Evolutionary conservation across 2,888 invertebrate genomes (phyloP).

Genomic region (Conomelus anceps): DNA sequence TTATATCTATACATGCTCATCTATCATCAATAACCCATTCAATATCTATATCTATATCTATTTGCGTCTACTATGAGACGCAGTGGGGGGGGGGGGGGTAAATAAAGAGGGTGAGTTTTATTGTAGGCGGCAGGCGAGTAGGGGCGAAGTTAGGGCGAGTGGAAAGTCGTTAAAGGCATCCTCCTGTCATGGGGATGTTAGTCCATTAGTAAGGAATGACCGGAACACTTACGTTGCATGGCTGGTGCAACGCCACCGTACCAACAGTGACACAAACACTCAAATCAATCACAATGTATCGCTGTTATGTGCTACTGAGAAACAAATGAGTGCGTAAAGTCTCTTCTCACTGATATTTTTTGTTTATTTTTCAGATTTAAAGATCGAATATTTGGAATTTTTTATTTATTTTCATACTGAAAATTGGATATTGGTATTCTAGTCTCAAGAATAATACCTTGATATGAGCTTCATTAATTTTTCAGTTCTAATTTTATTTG

Average conservation of each 20-base stretch:
- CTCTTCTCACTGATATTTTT: too few species aligned
- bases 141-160: background rate
- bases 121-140: background rate
- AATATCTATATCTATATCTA: background rate
- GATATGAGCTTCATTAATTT: too few species aligned
- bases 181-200: background rate
- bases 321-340: background rate
- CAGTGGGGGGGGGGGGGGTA: background rate
- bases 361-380: too few species aligned
- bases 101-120: background rate
- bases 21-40: background rate
- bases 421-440: too few species aligned
- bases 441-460: too few species aligned
- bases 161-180: background rate
- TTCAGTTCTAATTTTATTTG: too few species aligned
- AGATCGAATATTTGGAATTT: too few species aligned
- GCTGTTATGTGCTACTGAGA: background rate
- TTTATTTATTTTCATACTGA: too few species aligned
- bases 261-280: background rate
- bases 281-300: background rate
- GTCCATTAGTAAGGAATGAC: background rate
- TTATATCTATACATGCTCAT: background rate
- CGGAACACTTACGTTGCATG: background rate
- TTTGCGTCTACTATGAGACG: too few species aligned
- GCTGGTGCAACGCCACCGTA: background rate